phyloP scores from a whole-genome alignment of 2,888 invertebrate species.

The Meteorus colon region DNA sequence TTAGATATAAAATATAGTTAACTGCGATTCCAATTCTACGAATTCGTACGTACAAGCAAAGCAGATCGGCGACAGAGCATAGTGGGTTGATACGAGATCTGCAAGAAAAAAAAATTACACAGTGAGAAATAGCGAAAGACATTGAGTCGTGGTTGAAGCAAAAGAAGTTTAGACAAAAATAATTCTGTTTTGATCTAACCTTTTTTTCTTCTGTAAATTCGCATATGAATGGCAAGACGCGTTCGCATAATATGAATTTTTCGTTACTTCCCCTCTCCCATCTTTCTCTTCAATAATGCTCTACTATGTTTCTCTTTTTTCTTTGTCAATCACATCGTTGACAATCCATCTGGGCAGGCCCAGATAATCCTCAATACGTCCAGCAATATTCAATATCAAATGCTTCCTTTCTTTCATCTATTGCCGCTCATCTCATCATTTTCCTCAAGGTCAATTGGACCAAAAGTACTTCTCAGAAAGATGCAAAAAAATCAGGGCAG shows the following conservation, averaged over 20 bases:
- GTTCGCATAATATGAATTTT: constrained; percentile 30
- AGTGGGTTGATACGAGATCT: neutral
- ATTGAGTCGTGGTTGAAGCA: neutral
- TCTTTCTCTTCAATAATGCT: neutral
- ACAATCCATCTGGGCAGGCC: constrained; percentile 34
- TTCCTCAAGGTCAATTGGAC: neutral
- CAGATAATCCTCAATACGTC: constrained; percentile 25
- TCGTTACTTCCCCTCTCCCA: constrained; percentile 17
- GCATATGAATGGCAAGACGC: constrained; percentile 40
- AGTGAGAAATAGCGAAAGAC: neutral
- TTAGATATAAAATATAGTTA: constrained; percentile 10
- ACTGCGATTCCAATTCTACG: neutral
- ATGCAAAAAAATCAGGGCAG: neutral
- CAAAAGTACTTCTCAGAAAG: neutral
- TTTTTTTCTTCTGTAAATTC: constrained; percentile 24
- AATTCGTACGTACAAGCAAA: neutral
- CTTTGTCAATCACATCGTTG: constrained; percentile 17
- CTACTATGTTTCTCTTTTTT: constrained; percentile 17
- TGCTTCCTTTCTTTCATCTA: neutral
- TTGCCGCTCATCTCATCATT: neutral
- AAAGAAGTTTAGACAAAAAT: constrained; percentile 8
- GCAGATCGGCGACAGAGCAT: neutral
- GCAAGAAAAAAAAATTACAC: neutral
- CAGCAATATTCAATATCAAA: constrained; percentile 29
- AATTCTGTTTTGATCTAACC: neutral